A percentile compares a stretch with the other conserved stretches of the same genome.
These are phyloP conservation scores for Lepidochitona cinerea DNA, from an alignment of 2,888 invertebrate genomes.

Conservation along the genomic window DNA sequence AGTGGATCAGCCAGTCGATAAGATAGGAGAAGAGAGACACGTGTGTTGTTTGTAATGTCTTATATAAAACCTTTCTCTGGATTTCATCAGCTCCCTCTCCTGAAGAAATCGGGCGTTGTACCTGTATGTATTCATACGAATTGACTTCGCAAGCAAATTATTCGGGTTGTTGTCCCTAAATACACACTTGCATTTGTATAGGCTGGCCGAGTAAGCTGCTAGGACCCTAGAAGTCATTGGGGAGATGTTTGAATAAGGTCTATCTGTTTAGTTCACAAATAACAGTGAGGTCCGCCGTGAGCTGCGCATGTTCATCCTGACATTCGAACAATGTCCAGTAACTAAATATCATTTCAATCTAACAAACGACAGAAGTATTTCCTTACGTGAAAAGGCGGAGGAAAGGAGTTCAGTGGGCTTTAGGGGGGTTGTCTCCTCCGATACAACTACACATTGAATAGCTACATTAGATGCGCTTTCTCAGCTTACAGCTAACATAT, in stretches of 20 bases:
- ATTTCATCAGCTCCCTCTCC: no score
- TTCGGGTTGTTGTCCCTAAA: not conserved
- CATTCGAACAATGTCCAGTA: conserved; percentile 8
- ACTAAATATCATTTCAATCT: conserved; percentile 8
- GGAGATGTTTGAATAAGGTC: not conserved
- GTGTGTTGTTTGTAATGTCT: not conserved
- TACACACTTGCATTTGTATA: conserved; percentile 2
- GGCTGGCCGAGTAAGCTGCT: not conserved
- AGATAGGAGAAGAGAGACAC: no score
- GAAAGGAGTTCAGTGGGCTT: not conserved
- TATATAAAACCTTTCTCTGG: no score
- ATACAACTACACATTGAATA: no score
- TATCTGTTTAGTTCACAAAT: conserved; percentile 8
- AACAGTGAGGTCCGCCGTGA: not conserved
- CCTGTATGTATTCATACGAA: conserved; percentile 2
- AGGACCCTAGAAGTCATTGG: not conserved
- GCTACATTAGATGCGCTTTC: no score
- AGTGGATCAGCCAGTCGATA: no score
- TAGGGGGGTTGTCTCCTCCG: no score
- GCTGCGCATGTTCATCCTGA: not conserved
- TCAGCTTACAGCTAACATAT: no score
- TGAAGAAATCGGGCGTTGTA: conserved; percentile 1
- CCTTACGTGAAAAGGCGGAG: conserved; percentile 6
- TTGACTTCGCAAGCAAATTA: conserved; percentile 8
- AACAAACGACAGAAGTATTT: conserved; percentile 6